These are phyloP conservation scores for Protobothrops mucrosquamatus DNA, from an alignment of 2,113 vertebrate genomes.

Conservation along the genomic window DNA sequence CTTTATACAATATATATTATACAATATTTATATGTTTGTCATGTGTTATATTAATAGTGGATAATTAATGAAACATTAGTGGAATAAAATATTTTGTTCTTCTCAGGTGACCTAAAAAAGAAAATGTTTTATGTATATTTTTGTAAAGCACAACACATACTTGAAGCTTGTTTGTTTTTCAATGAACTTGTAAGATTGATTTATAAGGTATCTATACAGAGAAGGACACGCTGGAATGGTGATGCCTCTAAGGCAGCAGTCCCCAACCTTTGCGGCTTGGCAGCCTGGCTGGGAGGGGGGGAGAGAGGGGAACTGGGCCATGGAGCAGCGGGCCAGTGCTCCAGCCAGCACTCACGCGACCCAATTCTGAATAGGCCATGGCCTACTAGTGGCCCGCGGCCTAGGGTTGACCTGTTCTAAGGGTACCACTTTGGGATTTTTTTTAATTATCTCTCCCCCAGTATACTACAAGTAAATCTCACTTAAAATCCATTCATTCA, in stretches of 20 bases:
- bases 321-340: no score
- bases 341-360: no score
- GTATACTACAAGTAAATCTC: background rate
- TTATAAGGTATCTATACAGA: background rate
- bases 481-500: background rate
- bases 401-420: no score
- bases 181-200: background rate
- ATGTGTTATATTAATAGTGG: background rate
- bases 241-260: no score
- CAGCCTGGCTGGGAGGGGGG: no score
- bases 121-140: background rate
- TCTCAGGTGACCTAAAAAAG: background rate
- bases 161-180: background rate
- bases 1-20: background rate
- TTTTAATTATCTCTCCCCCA: background rate
- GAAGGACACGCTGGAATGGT: background rate
- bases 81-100: background rate
- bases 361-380: no score
- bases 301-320: no score
- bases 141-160: background rate
- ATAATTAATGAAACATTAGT: background rate
- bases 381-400: no score
- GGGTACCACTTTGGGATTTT: background rate
- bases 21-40: background rate
- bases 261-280: no score